Conservation (phyloP, 1,140 invertebrate species). For the Paralvinella palmiformis region DNA sequence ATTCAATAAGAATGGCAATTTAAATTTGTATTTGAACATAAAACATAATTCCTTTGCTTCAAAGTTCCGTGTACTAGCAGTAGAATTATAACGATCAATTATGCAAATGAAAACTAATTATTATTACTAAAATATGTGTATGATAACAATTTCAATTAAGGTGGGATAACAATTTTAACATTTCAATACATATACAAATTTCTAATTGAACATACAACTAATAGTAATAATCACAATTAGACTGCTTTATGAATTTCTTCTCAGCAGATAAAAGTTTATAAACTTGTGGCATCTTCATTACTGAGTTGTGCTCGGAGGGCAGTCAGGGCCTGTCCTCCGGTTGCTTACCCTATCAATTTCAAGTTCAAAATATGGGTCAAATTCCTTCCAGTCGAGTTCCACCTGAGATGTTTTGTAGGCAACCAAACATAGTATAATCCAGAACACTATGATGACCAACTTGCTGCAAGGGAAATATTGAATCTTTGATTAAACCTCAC, state of each 20-base stretch:
- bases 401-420: conserved; percentile 12
- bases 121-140: neutral
- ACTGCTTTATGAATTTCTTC: too few relatives aligned
- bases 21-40: conserved; percentile 92
- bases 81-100: neutral
- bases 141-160: too few relatives aligned
- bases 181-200: too few relatives aligned
- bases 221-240: neutral
- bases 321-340: too few relatives aligned
- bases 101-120: neutral
- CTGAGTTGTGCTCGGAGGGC: too few relatives aligned
- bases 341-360: conserved; percentile 9
- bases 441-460: neutral
- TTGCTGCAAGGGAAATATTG: neutral
- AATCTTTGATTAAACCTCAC: too few relatives aligned
- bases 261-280: too few relatives aligned
- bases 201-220: neutral
- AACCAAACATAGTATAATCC: neutral
- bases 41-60: conserved; percentile 87
- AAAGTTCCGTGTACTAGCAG: neutral
- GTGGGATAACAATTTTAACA: too few relatives aligned
- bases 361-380: conserved; percentile 10
- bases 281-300: too few relatives aligned
- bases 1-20: conserved; percentile 55
- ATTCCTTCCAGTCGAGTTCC: conserved; percentile 10